These are phyloP conservation scores for Myiagra hebetior DNA, from an alignment of 2,113 vertebrate genomes.

Conservation along the genomic window DNA sequence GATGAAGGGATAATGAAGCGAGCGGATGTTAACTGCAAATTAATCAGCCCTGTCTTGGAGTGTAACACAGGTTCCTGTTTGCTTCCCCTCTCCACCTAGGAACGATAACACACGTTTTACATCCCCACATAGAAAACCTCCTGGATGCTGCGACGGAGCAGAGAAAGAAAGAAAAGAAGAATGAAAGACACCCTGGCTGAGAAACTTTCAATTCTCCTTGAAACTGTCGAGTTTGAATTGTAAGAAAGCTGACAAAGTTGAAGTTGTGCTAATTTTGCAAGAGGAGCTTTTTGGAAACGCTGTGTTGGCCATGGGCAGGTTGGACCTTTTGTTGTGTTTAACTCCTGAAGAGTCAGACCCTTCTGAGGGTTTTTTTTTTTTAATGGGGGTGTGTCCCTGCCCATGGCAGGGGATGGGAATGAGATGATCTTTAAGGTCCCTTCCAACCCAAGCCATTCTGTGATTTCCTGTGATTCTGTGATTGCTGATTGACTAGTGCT, in stretches of 20 bases:
- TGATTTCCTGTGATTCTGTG: no score
- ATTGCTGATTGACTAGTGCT: rapidly evolving
- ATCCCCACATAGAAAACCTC: background rate
- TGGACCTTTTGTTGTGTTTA: background rate
- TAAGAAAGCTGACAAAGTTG: background rate
- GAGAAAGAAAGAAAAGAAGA: background rate
- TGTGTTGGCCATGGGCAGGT: background rate
- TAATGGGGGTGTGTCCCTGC: background rate
- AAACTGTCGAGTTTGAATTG: background rate
- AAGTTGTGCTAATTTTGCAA: background rate
- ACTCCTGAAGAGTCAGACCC: background rate
- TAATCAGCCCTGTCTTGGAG: conserved; percentile 14
- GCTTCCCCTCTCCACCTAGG: background rate
- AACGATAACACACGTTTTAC: background rate
- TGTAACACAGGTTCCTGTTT: background rate
- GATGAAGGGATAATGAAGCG: background rate
- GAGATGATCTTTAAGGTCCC: background rate
- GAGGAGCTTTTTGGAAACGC: background rate
- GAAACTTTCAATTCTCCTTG: background rate
- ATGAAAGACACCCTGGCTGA: rapidly evolving
- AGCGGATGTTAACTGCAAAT: background rate
- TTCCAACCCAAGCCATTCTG: background rate
- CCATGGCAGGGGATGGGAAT: background rate
- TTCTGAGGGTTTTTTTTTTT: background rate
- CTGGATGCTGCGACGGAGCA: background rate